Evolutionary conservation across 35 echinoderm and acorn worm genomes (phyloP).

Genomic region (Apostichopus japonicus): DNA sequence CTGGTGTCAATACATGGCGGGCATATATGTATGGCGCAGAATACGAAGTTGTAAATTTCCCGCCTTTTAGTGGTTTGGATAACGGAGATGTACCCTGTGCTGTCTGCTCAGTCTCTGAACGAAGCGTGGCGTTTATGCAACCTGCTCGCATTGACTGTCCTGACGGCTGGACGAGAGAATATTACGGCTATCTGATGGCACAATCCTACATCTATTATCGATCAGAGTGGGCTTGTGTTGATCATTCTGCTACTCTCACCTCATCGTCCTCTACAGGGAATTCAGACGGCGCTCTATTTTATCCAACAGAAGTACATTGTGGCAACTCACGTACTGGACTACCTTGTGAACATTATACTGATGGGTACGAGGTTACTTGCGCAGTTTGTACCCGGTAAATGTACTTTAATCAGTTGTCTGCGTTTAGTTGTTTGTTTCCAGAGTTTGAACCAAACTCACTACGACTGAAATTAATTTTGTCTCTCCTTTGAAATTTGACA

Average conservation of each 20-base stretch:
- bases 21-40: conserved; percentile 48
- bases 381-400: not conserved
- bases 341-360: not conserved
- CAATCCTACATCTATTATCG: not conserved
- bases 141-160: conserved; percentile 51
- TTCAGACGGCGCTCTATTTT: conserved; percentile 23
- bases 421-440: too few species aligned
- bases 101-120: conserved; percentile 18
- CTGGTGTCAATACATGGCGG: not conserved
- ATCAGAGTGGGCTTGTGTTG: conserved; percentile 22
- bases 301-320: conserved; percentile 9
- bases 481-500: too few species aligned
- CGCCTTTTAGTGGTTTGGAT: not conserved
- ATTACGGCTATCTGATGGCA: conserved; percentile 58
- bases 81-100: conserved; percentile 38
- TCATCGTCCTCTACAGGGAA: not conserved
- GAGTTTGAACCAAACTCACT: too few species aligned
- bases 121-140: conserved; percentile 21
- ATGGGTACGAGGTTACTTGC: conserved; percentile 23
- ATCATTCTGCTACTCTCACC: not conserved
- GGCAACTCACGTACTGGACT: not conserved
- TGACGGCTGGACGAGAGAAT: conserved; percentile 52
- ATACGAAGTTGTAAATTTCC: conserved; percentile 45
- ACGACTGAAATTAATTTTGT: too few species aligned
- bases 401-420: not conserved